Evolutionary conservation across 2,888 invertebrate genomes (phyloP), one percentile per base, ranked within the genome.

Genomic region (Aporophyla nigra): DNA sequence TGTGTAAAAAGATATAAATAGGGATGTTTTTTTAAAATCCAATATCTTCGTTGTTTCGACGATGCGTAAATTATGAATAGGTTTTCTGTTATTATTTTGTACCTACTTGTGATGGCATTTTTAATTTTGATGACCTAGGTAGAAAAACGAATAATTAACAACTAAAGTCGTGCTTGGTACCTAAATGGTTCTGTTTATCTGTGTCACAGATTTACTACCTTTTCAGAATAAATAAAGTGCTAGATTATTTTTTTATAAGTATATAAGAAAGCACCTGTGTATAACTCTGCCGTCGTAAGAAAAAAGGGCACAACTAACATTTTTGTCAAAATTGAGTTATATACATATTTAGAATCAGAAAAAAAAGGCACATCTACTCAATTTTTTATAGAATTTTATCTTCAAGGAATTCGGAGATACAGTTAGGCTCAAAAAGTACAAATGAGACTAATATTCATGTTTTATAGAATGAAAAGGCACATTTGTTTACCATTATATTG

Each of bases 1-100:
- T 65, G 56, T 66, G 33, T 53, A 63, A 58, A 78, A 53, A 33
- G 0, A 74, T 54, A 59, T 62, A 43, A 74, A 66, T 59, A 14
- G 43, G 12, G 21, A 24, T 16, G 14, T 51, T 76, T 61, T n/a
- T 62, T 51, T 24, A 2, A 14, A n/a, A 5, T 21, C 6, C 40
- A 33, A 65, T 33, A 16, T 53, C 24, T 40, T 24, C 21, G 56
- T n/a, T 40, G 46, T 40, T 65, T 58, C 19, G 33, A 43, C 16
- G 24, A 10, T 33, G 19, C 4, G 7, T 61, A 16, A 56, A 46
- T 0, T 7, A 10, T 58, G 4, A 19, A 49, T 5, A 58, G 33
- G 5, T 16, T 43, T 74, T 59, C 14, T n/a, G 46, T 74, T 3
- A 73, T 56, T 12, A 12, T 67, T 77, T 56, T 78, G 6, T 27